Evolutionary conservation across 2,888 invertebrate species (phyloP), one percentile per base, ranked within the genome.

Genomic region (Apodemia zela): DNA sequence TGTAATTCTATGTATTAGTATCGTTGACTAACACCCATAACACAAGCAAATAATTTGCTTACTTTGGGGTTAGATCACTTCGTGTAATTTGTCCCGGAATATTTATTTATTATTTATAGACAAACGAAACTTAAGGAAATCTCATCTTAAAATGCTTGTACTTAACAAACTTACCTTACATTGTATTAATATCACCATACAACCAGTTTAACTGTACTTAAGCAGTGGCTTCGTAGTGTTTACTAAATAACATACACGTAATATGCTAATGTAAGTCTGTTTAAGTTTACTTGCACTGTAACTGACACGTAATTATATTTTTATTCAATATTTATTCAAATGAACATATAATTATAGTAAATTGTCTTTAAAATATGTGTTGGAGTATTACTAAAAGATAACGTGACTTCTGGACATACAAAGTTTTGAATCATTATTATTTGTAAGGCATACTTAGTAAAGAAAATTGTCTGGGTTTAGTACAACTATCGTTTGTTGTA

Each of bases 251-350:
- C n/a, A 54, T 54, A 25, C 29, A 54, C 25, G 15, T 54, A 54
- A 25, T 54, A 54, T 54, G 54, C 54, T 54, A 54, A 54, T 54
- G 25, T 7, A 51, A 15, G 54, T 54, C 54, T 29, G 25, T 15
- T 54, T 51, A 18, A 54, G 54, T 54, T 54, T 54, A 54, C 54
- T 25, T 54, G 54, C 25, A 15, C 25, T 25, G 29, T 54, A 54
- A 54, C 29, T 54, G 54, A 54, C 54, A 54, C 54, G 29, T 54
- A 54, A 54, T 54, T 54, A 54, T 54, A 25, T 54, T 54, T 54
- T 21, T 15, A 54, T 54, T 54, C 15, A 25, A 54, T 54, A 54
- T 54, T 54, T 54, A 54, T 54, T 25, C 29, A 54, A 54, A 54
- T 54, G 25, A 29, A 54, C 25, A 7, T 54, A 18, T 54, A 29